These are phyloP conservation scores for Dasypus novemcinctus DNA, from an alignment of 2,113 vertebrate genomes.

Conservation along the genomic window DNA sequence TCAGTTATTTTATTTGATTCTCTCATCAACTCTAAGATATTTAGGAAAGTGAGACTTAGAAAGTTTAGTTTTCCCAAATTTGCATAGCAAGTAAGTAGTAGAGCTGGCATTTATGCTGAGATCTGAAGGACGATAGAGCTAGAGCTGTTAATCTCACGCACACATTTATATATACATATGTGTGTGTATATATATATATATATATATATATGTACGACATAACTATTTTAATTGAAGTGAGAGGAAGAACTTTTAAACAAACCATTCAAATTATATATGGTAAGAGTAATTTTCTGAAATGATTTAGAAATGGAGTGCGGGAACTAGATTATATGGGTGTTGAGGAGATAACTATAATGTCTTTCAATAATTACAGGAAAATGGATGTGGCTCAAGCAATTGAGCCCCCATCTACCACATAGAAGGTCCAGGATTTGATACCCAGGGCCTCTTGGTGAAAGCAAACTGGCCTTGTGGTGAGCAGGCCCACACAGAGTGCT, in stretches of 20 bases:
- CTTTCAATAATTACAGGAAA: constrained; percentile 9
- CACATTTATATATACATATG: background rate
- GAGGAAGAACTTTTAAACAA: background rate
- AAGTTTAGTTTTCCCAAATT: background rate
- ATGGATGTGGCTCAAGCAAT: too few relatives aligned
- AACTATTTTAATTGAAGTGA: background rate
- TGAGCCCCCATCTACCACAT: too few relatives aligned
- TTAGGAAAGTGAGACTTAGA: background rate
- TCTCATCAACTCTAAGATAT: background rate
- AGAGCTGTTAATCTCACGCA: background rate
- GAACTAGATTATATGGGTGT: background rate
- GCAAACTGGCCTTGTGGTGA: too few relatives aligned
- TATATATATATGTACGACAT: background rate
- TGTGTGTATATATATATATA: background rate
- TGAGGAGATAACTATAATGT: background rate
- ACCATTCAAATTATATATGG: background rate
- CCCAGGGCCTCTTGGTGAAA: too few relatives aligned
- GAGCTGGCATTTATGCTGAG: background rate
- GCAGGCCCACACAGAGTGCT: too few relatives aligned
- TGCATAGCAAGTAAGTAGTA: background rate
- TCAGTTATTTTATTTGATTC: background rate
- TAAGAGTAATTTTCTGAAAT: background rate
- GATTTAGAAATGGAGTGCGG: constrained; percentile 17
- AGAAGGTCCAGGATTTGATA: too few relatives aligned
- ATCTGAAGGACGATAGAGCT: background rate